Base-by-base conservation (phyloP, 2,888 invertebrate genomes). In the Lamellibrachia columna region DNA sequence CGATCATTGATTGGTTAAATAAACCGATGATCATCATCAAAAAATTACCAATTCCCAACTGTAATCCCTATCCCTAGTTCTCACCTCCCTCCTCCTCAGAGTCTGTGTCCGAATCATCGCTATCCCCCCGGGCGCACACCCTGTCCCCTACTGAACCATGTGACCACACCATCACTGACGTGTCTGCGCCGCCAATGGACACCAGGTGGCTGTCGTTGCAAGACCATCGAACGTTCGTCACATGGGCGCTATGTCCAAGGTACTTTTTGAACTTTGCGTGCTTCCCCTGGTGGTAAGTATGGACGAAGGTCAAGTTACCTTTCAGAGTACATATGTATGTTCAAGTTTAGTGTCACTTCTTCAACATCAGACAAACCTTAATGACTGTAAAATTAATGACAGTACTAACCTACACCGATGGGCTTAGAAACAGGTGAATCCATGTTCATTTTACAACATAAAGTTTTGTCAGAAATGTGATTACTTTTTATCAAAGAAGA, bases 171-270 rank as follows among this genome's bases (percentile, higher is more conserved):
- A 97, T 95, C 53, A 97, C 94, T 1, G 97, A 95, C 22, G 96
- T 96, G 94, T 97, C 97, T 60, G 96, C 96, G 3, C 97, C 97
- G 40, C 97, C 97, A 0, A 95, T 95, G 0, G 97, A 96, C 92
- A 97, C 94, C 93, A 97, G 94, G 92, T 95, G 94, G 92, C 94
- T 94, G 93, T 96, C 96, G 93, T 96, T 95, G 75, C 93, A 92
- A 1, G 96, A 95, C 95, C 96, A 97, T 28, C 96, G 94, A 7
- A 97, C 96, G 94, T 96, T 97, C 8, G 97, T 97, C 92, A 97
- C 97, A 94, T 97, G 96, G 9, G 96, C 96, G 93, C 96, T 96
- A 95, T 97, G 97, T 53, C 97, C 97, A 2, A 95, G 95, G 94
- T 96, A 97, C 94, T 96, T 96, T 93, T 96, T 95, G 94, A 96